Base-by-base conservation (phyloP, 2,797 vertebrate genomes). In the Octomys mimax region DNA sequence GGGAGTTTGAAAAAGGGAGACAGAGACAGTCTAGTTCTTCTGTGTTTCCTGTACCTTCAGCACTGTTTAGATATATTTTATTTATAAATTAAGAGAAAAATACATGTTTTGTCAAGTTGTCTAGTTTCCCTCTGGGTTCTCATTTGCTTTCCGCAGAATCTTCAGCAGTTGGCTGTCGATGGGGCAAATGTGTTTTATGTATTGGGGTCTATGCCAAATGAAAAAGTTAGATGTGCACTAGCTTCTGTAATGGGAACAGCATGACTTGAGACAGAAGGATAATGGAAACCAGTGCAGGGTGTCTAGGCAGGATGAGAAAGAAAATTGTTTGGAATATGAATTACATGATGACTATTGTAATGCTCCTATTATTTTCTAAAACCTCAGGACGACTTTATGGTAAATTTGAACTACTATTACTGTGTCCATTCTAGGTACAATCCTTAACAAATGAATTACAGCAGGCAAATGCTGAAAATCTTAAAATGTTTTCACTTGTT, bases 331-430 rank as follows among this genome's bases (percentile, higher is more conserved):
- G 18, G 42, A 95, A 96, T 97, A 95, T 96, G 91, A 96, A 96
- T 96, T 95, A 68, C 70, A 87, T 95, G 91, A 96, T 96, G 90
- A 94, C 92, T 97, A 92, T 96, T 95, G 57, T 95, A 96, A 92
- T 96, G 83, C 9, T 89, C 66, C 91, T 95, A 91, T 97, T 97
- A 96, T 96, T 98, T 97, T 95, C 88, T 95, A 90, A 95, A 97
- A 97, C 87, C 87, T 85, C 39, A 75, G 87, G 54, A 92, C 85
- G 80, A 68, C 86, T 96, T 89, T 89, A 81, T 95, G 52, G 94
- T 92, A 77, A 95, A 88, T 75, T 86, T 95, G 82, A 97, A 92
- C 79, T 96, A 89, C 61, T 90, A 95, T 94, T 95, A 86, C 82
- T 71, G 1, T 92, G 87, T 94, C 92, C 71, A 89, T 89, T 96